Conservation (phyloP, 2,888 invertebrate species). For the Meliscaeva auricollis region DNA sequence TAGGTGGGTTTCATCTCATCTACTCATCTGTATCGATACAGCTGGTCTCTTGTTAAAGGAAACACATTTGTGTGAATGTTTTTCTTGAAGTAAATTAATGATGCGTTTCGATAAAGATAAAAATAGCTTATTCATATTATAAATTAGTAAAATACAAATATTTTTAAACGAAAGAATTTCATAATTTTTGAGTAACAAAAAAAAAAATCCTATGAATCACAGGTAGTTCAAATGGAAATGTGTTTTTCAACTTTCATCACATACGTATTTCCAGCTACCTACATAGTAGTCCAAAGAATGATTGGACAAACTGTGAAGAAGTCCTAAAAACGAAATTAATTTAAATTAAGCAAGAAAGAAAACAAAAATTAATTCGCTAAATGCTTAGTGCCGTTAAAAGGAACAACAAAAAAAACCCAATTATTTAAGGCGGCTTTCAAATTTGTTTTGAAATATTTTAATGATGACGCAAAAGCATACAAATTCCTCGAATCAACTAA, state of each 20-base stretch:
- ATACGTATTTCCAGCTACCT: too few relatives aligned
- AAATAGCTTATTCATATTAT: not conserved
- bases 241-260: not conserved
- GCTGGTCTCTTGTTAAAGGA: conserved; percentile 18
- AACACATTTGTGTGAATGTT: conserved; percentile 1
- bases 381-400: not conserved
- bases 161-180: not conserved
- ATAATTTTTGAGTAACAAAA: too few relatives aligned
- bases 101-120: not conserved
- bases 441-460: conserved; percentile 35
- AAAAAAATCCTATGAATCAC: conserved; percentile 18
- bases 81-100: not conserved
- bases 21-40: conserved; percentile 15
- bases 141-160: not conserved
- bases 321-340: too few relatives aligned
- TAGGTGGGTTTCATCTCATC: conserved; percentile 5
- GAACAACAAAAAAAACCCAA: conserved; percentile 7
- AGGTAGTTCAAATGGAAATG: not conserved
- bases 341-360: too few relatives aligned
- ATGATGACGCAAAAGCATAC: conserved; percentile 48
- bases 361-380: not conserved
- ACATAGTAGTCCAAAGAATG: too few relatives aligned
- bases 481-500: conserved; percentile 14
- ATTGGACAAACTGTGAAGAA: too few relatives aligned
- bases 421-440: conserved; percentile 42